Base-by-base conservation (phyloP, 2,888 invertebrate genomes). In the Litoditis marina region DNA sequence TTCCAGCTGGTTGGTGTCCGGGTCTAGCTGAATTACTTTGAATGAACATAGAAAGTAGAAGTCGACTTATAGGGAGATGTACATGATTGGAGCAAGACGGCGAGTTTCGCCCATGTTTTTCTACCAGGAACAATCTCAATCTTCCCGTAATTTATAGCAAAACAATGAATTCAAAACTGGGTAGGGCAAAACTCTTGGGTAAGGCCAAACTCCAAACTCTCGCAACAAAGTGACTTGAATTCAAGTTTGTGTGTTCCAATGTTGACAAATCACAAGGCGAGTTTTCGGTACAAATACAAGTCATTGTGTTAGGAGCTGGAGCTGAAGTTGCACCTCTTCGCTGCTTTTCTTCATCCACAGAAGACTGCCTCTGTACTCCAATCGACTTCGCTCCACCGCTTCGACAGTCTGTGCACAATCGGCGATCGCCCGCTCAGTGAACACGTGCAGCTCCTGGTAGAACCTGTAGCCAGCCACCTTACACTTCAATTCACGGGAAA, bases 1-100 rank as follows among this genome's bases (percentile, higher is more conserved):
- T 78, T 96, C 95, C 69, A 98, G 86, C 59, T 95, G 94, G 63
- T 91, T 92, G 0, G 93, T 92, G 82, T 98, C 98, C 0, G 98
- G 98, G 84, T 99, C 95, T 36, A 99, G 87, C 83, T 94, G 92
- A 49, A 67, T 63, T 6, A 6, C 49, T 19, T 47, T 19, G 1
- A 7, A n/a, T n/a, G 22, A 6, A 3, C n/a, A 8, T 2, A 19
- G 28, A 27, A 25, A n/a, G 13, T 22, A 47, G 11, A 50, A 50
- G n/a, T n/a, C n/a, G 50, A 7, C 49, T n/a, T n/a, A n/a, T n/a
- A 47, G 25, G 13, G 19, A 13, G 2, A 27, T 22, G 27, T n/a
- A 28, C 6, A 16, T 25, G 28, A 50, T 7, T n/a, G 5, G 50
- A n/a, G 22, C 50, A 16, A 19, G 8, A 47, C 49, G 13, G 19